Base-by-base conservation (phyloP, 1,140 invertebrate species). In the Andricus grossulariae region DNA sequence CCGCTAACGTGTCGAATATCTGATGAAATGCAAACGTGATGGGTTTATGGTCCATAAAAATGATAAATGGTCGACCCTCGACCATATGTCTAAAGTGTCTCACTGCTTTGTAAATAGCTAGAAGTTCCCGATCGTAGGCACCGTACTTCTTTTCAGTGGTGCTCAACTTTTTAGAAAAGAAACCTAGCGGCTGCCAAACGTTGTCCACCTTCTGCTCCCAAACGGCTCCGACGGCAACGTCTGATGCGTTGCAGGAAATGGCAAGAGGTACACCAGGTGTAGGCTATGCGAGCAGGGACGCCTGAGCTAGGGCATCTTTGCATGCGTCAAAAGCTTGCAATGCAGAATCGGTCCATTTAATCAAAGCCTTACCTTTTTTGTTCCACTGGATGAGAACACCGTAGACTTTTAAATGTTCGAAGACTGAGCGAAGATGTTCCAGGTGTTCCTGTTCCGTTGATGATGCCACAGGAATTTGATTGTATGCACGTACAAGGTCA, bases 1-100 rank as follows among this genome's bases (percentile, higher is more conserved):
- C 90, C 89, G 0, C 80, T 12, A 18, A 92, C 81, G 71, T 90
- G 82, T n/a, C 78, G 57, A 49, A 91, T 32, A 60, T 90, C 57
- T 77, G 72, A 3, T 50, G 32, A 39, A 78, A 78, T 0, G 77
- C 77, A 45, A 49, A 74, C 0, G 39, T 74, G 3, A 78, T 21
- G 1, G 73, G 72, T 16, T 72, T 72, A 32, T 75, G 73, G 16
- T 78, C 73, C 19, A 55, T 78, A 11, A 66, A 66, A 11, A 77
- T 78, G 1, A 13, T 19, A 12, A 71, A 72, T 0, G 13, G 12
- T 4, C 73, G 50, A 16, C 39, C 73, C 21, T 78, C 73, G 2
- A 75, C 15, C 54, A 66, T 72, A 49, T 78, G 71, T 5, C 70
- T 12, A n/a, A 78, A 75, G 16, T 72, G 19, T 39, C 70, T 54